A percentile compares a stretch with the other conserved stretches of the same genome.
phyloP scores from a whole-genome alignment of 1,140 invertebrate species.

The Apolygus lucorum region DNA sequence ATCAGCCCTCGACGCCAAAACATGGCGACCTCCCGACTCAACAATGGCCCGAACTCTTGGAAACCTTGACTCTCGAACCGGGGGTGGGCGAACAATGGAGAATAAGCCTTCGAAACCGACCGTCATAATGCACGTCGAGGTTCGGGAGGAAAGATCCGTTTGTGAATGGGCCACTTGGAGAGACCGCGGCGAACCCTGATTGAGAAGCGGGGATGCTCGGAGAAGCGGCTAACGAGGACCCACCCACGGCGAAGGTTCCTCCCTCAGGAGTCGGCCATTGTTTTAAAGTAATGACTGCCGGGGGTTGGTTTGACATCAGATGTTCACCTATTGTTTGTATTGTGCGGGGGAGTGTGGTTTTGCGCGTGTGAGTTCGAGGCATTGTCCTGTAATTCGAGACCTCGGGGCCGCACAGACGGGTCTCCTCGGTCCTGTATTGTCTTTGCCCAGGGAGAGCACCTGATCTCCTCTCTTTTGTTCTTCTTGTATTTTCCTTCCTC shows the following conservation, averaged over 20 bases:
- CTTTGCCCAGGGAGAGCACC: conserved; percentile 9
- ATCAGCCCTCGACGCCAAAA: too few species aligned
- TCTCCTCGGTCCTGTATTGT: conserved; percentile 3
- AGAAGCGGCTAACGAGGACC: conserved; percentile 3
- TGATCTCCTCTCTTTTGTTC: conserved; percentile 9
- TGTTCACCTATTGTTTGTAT: conserved; percentile 20
- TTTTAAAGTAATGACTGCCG: conserved; percentile 21
- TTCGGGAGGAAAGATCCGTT: not conserved
- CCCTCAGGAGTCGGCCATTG: conserved; percentile 7
- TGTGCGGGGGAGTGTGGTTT: conserved; percentile 3
- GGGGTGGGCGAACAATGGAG: conserved; percentile 12
- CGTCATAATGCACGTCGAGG: conserved; percentile 5
- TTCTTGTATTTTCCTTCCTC: not conserved
- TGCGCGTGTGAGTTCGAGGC: conserved; percentile 7
- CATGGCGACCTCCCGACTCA: too few species aligned
- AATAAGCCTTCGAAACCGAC: not conserved
- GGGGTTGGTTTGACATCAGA: conserved; percentile 17
- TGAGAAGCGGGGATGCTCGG: not conserved
- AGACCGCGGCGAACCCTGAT: not conserved
- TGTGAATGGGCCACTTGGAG: conserved; percentile 7
- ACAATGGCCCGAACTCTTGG: too few species aligned
- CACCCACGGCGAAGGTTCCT: conserved; percentile 1
- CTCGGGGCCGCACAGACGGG: conserved; percentile 5
- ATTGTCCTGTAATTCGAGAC: conserved; percentile 23
- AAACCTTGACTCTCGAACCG: too few species aligned